Conservation (phyloP, 2,797 vertebrate species). For the Onychomys torridus region DNA sequence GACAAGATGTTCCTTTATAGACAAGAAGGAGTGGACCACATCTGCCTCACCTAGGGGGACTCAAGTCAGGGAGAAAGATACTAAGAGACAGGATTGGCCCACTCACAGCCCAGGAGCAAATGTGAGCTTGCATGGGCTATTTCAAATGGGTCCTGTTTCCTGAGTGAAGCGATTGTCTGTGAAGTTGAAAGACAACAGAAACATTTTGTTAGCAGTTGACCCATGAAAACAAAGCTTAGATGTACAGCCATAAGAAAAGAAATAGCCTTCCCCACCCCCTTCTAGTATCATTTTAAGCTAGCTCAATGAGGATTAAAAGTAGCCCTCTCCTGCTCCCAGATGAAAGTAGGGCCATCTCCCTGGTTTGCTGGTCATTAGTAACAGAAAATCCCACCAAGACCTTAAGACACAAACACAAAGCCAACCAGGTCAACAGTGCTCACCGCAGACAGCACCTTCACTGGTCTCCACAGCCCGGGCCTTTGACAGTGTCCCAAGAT, state of each 20-base stretch:
- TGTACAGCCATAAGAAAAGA: neutral
- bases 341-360: neutral
- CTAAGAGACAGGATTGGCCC: neutral
- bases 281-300: neutral
- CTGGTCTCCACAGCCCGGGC: too few relatives aligned
- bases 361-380: neutral
- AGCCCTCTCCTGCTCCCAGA: neutral
- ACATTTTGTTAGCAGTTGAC: neutral
- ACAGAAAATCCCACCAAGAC: neutral
- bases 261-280: neutral
- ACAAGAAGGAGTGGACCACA: neutral
- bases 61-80: neutral
- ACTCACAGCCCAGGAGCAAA: neutral
- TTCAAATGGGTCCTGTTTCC: neutral
- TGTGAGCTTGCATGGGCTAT: neutral
- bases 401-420: neutral
- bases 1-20: neutral
- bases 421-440: neutral
- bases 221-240: neutral
- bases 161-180: neutral
- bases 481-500: accelerated
- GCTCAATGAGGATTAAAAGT: neutral
- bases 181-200: neutral
- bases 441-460: neutral
- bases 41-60: neutral